A percentile compares a stretch with the other conserved stretches of the same genome.
Evolutionary conservation across 2,113 vertebrate species (phyloP).

Genomic region (Cyprinodon tularosa): DNA sequence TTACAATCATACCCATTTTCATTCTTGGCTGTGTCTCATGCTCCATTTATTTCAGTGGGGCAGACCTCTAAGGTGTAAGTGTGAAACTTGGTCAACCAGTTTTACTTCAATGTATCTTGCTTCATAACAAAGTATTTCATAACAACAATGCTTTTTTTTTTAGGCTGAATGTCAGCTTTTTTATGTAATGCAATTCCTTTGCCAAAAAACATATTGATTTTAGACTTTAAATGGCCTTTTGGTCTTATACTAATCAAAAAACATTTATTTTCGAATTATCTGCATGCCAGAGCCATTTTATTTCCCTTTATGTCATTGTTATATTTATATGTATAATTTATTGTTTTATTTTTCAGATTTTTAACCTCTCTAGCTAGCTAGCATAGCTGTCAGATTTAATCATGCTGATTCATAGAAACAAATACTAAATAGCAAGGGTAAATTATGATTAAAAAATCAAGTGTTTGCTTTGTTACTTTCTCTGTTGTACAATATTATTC

Average conservation of each 20-base stretch:
- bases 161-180: background rate
- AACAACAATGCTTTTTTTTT: background rate
- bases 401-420: background rate
- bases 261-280: background rate
- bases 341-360: background rate
- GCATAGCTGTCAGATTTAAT: background rate
- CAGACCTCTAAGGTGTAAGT: constrained; percentile 5
- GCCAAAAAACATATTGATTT: constrained; percentile 2
- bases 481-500: background rate
- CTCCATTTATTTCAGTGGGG: constrained; percentile 14
- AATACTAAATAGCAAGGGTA: background rate
- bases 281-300: background rate
- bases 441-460: background rate
- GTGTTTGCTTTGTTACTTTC: background rate
- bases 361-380: background rate
- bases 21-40: background rate
- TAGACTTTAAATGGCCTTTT: background rate
- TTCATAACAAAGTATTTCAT: background rate
- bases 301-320: background rate
- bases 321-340: background rate
- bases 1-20: no score
- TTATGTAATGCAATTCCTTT: background rate
- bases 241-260: background rate
- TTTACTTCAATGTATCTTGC: background rate
- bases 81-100: constrained; percentile 1